Percentiles rank a stretch among this genome's conserved stretches.
Evolutionary conservation across 2,888 invertebrate genomes (phyloP).

Genomic region (Epistrophe eligans): DNA sequence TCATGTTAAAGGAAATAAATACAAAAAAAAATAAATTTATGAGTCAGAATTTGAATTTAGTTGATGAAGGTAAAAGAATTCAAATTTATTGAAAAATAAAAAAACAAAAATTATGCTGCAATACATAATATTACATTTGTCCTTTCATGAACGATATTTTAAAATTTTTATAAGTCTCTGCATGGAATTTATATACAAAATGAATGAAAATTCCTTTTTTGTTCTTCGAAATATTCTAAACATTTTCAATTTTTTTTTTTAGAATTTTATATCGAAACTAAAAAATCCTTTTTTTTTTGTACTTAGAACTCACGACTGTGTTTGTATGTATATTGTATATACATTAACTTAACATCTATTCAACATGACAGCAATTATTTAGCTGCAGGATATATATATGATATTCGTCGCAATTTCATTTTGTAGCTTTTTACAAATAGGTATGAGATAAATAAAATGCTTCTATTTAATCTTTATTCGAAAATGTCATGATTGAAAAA

Average conservation of each 20-base stretch:
- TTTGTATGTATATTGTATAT: too few relatives aligned
- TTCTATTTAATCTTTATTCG: not conserved
- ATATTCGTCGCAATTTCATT: conserved; percentile 1
- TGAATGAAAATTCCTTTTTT: not conserved
- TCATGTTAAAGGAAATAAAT: not conserved
- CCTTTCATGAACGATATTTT: not conserved
- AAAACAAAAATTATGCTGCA: not conserved
- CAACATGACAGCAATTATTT: conserved; percentile 1
- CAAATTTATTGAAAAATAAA: not conserved
- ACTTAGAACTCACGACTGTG: not conserved
- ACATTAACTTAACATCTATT: not conserved
- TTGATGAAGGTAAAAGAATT: not conserved
- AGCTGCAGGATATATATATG: not conserved
- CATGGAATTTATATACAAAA: not conserved
- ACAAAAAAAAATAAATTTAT: not conserved
- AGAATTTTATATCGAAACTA: not conserved
- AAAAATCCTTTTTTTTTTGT: not conserved
- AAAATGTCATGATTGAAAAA: not conserved
- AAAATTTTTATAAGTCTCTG: not conserved
- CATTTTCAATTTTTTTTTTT: not conserved
- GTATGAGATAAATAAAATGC: not conserved
- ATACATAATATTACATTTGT: not conserved
- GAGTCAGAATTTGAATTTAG: not conserved
- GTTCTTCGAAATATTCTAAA: not conserved
- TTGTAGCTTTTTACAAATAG: not conserved